Base-by-base conservation (phyloP, 2,888 invertebrate genomes). In the Monoplex corrugatus region DNA sequence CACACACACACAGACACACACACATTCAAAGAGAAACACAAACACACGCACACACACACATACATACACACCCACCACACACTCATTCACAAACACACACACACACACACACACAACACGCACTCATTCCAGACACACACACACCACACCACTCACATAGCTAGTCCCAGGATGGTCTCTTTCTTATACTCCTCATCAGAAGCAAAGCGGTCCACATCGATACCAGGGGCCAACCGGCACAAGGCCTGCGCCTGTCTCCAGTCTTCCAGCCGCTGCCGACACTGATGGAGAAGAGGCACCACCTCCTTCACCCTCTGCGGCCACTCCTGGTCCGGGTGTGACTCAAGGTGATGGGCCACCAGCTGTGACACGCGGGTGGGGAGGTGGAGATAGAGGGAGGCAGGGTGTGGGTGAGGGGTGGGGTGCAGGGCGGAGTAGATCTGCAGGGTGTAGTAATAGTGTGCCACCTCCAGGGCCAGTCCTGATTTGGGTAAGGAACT, bases 111-210 rank as follows among this genome's bases (percentile, higher is more conserved):
- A 50, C 50, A 50, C 50, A 50, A 68, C 68, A 68, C n/a, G 32
- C 68, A 63, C 63, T 23, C 23, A 23, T n/a, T 23, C 16, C 63
- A 23, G 23, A n/a, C 68, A 35, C 75, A 75, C 19, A 35, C 75
- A 75, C 38, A 13, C 63, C 10, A 38, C 38, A 38, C 32, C 45
- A 94, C 96, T 95, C 94, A 96, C 97, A 97, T 96, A n/a, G 96
- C 96, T 80, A 97, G 95, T 10, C 97, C 97, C 13, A 97, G 94
- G 87, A 97, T 97, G 1, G 97, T 96, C 92, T 97, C 97, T 88
- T 95, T 95, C 92, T 96, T 96, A 93, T 97, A 97, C 63, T 96
- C 95, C 35, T 94, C 90, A 91, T 97, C 97, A 16, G 94, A 93
- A 10, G 96, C 94, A 93, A 97, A 97, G 78, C 97, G 94, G 16